These are phyloP conservation scores for Sciurus carolinensis DNA, from an alignment of 2,797 vertebrate genomes.

Conservation along the genomic window DNA sequence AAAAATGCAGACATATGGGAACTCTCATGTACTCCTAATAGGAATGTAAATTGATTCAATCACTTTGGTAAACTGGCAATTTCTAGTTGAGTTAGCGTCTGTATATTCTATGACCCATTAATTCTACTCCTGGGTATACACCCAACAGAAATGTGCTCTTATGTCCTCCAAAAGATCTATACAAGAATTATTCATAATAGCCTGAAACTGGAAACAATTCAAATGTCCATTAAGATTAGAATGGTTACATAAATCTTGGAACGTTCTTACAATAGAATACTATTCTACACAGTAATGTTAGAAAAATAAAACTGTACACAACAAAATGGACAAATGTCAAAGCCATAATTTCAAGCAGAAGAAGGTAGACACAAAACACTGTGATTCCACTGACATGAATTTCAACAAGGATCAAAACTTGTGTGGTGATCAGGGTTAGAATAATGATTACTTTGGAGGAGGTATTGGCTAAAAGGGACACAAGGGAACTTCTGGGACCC, in stretches of 20 bases:
- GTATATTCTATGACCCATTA: not conserved
- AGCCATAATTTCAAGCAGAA: conserved; percentile 50
- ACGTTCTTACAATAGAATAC: not conserved
- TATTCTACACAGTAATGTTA: not conserved
- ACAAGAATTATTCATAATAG: conserved; percentile 44
- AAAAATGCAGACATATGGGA: not conserved
- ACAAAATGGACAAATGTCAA: conserved; percentile 33
- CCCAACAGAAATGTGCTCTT: not conserved
- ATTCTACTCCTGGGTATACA: conserved; percentile 20
- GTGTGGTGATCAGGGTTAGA: not conserved
- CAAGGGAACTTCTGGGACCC: not conserved
- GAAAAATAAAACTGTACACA: not conserved
- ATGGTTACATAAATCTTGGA: conserved; percentile 39
- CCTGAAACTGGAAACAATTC: conserved; percentile 37
- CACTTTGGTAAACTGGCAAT: not conserved
- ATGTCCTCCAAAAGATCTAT: conserved; percentile 9
- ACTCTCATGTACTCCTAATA: not conserved
- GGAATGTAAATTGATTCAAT: conserved; percentile 32
- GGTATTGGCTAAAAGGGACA: not conserved
- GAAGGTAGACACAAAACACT: not conserved
- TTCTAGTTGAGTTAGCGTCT: conserved; percentile 40
- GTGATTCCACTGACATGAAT: not conserved
- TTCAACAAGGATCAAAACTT: conserved; percentile 28
- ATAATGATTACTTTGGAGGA: conserved; percentile 20
- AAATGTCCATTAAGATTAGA: conserved; percentile 58